Base-by-base conservation (phyloP, 2,888 invertebrate species). In the Linnaemya vulpina region DNA sequence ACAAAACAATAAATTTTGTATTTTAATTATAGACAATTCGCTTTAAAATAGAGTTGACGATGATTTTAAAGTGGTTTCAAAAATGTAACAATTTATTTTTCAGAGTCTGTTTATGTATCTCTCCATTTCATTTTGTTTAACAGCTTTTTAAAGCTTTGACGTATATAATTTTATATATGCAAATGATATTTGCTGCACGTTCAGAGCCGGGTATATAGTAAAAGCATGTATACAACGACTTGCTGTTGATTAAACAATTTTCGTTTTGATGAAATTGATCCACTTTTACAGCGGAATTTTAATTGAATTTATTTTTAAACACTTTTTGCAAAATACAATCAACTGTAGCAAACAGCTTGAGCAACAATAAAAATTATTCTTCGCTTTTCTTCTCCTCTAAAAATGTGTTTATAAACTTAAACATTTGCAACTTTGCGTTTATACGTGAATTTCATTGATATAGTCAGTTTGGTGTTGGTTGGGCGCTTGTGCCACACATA, bases 251-350 rank as follows among this genome's bases (percentile, higher is more conserved):
- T 67, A 73, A 81, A 81, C 73, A 73, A 73, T 76, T 81, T 84
- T 81, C 49, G 74, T 53, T 79, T 84, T 75, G 65, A 74, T 83
- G 79, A 83, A 84, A 75, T 79, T 73, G 84, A 81, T 84, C 84
- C 49, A 84, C 80, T 81, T 80, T 84, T 76, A 35, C 67, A 62
- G 46, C 58, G 84, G 76, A 84, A 84, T 84, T 84, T 84, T 84
- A 76, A 81, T 84, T 84, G 76, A 84, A 84, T 84, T 76, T 84
- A 84, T 77, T 81, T 84, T 76, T 84, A 84, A 81, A 84, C 53
- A 71, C 55, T 81, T 63, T 63, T 60, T 65, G 30, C 30, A 38
- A 46, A 71, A n/a, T 15, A 25, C 22, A 49, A 22, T 1, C 35
- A 60, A 53, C 40, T 20, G 40, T 13, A 76, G 15, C 17, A 35